Percentiles rank a stretch among this genome's conserved stretches.
Evolutionary conservation across 2,113 vertebrate genomes (phyloP).

Genomic region (Phyllopteryx taeniolatus): DNA sequence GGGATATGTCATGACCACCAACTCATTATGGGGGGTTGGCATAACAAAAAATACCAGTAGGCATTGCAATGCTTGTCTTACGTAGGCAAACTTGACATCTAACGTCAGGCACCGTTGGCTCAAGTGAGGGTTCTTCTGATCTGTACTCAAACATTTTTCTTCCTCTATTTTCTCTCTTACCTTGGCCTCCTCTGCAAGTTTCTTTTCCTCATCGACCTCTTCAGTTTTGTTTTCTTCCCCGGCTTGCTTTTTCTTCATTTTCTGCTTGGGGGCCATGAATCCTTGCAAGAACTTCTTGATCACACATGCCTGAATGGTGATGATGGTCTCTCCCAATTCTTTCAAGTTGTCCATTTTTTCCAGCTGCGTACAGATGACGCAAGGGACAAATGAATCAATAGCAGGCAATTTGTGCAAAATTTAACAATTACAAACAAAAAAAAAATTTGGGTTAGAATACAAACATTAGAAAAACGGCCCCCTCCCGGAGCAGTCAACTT

Average conservation of each 20-base stretch:
- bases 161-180: slow-evolving; percentile 63
- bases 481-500: too few relatives aligned
- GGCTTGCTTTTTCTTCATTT: slow-evolving; percentile 85
- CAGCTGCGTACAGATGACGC: slow-evolving; percentile 70
- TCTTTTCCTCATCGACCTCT: slow-evolving; percentile 94
- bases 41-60: not conserved
- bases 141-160: not conserved
- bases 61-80: not conserved
- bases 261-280: slow-evolving; percentile 98
- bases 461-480: not conserved
- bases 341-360: slow-evolving; percentile 82
- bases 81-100: not conserved
- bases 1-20: not conserved
- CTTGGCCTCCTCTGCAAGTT: slow-evolving; percentile 93
- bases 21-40: not conserved
- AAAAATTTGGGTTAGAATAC: not conserved
- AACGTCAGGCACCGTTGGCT: not conserved
- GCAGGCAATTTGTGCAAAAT: not conserved
- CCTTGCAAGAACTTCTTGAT: slow-evolving; percentile 98
- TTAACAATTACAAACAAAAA: not conserved
- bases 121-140: not conserved
- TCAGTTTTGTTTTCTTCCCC: slow-evolving; percentile 85
- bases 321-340: slow-evolving; percentile 91
- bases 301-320: slow-evolving; percentile 88
- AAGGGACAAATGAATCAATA: not conserved